Conservation (phyloP, 2,888 invertebrate species). For the Lochmaea capreae region DNA sequence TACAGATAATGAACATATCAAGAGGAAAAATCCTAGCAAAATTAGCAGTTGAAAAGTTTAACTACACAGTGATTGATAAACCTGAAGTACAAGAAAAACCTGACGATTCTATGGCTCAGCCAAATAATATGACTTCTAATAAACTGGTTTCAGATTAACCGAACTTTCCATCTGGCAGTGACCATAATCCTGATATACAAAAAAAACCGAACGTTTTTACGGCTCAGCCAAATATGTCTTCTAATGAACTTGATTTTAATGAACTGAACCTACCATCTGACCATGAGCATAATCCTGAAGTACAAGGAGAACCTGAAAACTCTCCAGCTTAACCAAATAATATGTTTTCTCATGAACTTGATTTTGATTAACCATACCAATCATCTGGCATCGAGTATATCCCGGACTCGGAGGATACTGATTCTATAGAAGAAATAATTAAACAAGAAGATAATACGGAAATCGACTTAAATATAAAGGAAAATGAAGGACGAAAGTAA, state of each 20-base stretch:
- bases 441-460: constrained; percentile 12
- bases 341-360: neutral
- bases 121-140: no score
- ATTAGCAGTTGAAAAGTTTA: neutral
- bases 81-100: no score
- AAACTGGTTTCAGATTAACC: no score
- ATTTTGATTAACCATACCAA: constrained; percentile 17
- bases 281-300: neutral
- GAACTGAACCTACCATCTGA: constrained; percentile 2
- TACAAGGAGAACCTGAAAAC: constrained; percentile 1
- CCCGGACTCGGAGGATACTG: constrained; percentile 11
- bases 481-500: constrained; percentile 28
- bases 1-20: neutral
- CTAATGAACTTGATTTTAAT: neutral
- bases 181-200: neutral
- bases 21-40: neutral
- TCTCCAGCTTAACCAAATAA: neutral
- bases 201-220: neutral
- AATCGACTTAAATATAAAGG: constrained; percentile 17
- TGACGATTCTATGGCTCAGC: no score
- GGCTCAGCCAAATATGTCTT: neutral
- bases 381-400: constrained; percentile 19
- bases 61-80: neutral
- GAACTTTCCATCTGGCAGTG: no score
- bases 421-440: constrained; percentile 16